Evolutionary conservation across 2,113 vertebrate genomes (phyloP).

Genomic region (Chlamydotis undulata): DNA sequence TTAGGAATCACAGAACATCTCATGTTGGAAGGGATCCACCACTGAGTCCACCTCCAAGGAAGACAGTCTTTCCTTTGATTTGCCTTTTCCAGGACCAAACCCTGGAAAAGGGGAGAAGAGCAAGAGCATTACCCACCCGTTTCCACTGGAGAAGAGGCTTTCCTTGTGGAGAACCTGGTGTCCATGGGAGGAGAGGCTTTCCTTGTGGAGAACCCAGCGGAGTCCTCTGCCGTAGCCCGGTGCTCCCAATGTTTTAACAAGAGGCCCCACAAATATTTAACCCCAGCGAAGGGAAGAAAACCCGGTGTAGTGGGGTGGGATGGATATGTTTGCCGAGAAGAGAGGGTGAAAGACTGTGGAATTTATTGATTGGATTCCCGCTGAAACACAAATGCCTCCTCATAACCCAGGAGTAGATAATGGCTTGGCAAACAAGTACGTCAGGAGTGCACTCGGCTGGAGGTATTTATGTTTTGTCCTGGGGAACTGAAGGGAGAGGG

Average conservation of each 20-base stretch:
- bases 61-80: neutral
- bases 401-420: conserved; percentile 1
- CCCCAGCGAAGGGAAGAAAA: neutral
- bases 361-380: conserved; percentile 38
- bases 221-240: fast-evolving
- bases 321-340: conserved; percentile 2
- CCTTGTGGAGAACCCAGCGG: no score
- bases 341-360: conserved; percentile 45
- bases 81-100: neutral
- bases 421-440: conserved; percentile 36
- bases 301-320: neutral
- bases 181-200: neutral
- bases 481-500: neutral
- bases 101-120: neutral
- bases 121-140: neutral
- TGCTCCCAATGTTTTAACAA: neutral
- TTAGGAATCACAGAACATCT: neutral
- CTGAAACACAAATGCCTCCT: conserved; percentile 24
- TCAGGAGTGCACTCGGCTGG: neutral
- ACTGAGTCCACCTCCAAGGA: neutral
- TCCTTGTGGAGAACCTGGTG: no score
- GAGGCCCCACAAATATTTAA: conserved; percentile 17
- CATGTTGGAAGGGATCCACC: neutral
- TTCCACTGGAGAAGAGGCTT: neutral
- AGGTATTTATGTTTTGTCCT: conserved; percentile 13